A percentile compares a stretch with the other conserved stretches of the same genome.
These are phyloP conservation scores for Pachypanchax playfairii DNA, from an alignment of 2,113 vertebrate genomes.

Conservation along the genomic window DNA sequence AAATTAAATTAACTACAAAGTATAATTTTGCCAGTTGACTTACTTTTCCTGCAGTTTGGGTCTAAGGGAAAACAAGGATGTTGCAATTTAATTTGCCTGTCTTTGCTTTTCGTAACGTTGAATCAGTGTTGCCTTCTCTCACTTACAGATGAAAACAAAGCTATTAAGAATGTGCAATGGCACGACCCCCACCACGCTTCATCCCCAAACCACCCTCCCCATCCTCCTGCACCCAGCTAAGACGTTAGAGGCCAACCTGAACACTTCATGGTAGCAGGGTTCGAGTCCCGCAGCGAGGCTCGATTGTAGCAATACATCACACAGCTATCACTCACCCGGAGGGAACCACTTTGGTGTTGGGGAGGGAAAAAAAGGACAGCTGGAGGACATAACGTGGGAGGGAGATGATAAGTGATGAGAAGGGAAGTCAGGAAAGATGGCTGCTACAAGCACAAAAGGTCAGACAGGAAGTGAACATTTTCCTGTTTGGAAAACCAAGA, in stretches of 20 bases:
- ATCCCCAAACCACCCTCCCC: too few species aligned
- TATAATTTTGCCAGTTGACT: conserved; percentile 26
- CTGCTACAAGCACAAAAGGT: conserved; percentile 45
- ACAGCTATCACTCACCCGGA: conserved; percentile 26
- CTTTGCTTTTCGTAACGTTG: conserved; percentile 38
- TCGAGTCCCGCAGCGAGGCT: conserved; percentile 41
- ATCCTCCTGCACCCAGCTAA: too few species aligned
- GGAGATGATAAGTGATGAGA: conserved; percentile 43
- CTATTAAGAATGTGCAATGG: conserved; percentile 35
- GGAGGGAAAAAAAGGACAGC: conserved; percentile 57
- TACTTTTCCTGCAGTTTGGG: conserved; percentile 22
- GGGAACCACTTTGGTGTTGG: conserved; percentile 24
- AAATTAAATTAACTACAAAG: conserved; percentile 13
- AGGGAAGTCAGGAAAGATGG: conserved; percentile 57
- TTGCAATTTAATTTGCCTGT: conserved; percentile 43
- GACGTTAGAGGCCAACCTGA: conserved; percentile 50
- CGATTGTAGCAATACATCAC: conserved; percentile 62
- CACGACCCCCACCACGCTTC: too few species aligned
- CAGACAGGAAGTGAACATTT: conserved; percentile 60
- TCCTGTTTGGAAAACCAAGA: conserved; percentile 58
- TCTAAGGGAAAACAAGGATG: conserved; percentile 48
- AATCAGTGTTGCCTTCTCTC: conserved; percentile 21
- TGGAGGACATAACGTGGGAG: conserved; percentile 56
- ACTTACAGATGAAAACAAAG: conserved; percentile 46
- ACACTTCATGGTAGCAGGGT: conserved; percentile 43